A percentile compares a stretch with the other conserved stretches of the same genome.
phyloP scores from a whole-genome alignment of 2,113 vertebrate genomes.

The Todiramphus saurophagus region DNA sequence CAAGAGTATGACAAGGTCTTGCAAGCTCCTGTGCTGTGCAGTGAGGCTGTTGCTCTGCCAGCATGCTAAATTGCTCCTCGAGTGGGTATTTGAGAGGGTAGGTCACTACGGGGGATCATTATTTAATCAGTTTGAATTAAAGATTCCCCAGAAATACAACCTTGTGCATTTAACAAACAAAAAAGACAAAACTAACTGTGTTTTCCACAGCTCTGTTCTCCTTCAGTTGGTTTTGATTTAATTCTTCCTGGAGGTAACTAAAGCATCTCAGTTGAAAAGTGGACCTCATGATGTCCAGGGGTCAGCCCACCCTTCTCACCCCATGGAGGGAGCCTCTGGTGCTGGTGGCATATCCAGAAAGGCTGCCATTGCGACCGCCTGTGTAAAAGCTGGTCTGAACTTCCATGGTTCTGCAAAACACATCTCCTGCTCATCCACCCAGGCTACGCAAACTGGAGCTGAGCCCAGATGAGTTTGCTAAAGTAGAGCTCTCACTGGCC shows the following conservation, averaged over 20 bases:
- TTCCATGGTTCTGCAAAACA: background rate
- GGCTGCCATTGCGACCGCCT: background rate
- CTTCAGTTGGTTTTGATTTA: background rate
- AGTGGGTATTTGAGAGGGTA: background rate
- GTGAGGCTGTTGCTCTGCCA: background rate
- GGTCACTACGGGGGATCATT: background rate
- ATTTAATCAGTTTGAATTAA: background rate
- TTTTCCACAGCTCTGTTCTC: background rate
- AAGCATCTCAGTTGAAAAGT: background rate
- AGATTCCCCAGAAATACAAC: background rate
- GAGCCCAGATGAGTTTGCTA: background rate
- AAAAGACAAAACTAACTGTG: background rate
- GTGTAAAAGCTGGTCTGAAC: background rate
- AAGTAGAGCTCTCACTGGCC: background rate
- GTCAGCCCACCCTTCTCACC: background rate
- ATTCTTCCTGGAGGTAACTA: background rate
- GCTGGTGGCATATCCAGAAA: background rate
- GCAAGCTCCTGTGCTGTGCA: background rate
- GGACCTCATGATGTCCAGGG: fast-evolving
- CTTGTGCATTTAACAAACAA: background rate
- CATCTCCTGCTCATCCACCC: background rate
- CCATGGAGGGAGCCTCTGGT: background rate
- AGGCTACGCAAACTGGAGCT: background rate
- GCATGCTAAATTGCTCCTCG: background rate
- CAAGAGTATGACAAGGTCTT: background rate